Evolutionary conservation across 2,797 vertebrate species (phyloP).

Genomic region (Lagocephalus sceleratus): DNA sequence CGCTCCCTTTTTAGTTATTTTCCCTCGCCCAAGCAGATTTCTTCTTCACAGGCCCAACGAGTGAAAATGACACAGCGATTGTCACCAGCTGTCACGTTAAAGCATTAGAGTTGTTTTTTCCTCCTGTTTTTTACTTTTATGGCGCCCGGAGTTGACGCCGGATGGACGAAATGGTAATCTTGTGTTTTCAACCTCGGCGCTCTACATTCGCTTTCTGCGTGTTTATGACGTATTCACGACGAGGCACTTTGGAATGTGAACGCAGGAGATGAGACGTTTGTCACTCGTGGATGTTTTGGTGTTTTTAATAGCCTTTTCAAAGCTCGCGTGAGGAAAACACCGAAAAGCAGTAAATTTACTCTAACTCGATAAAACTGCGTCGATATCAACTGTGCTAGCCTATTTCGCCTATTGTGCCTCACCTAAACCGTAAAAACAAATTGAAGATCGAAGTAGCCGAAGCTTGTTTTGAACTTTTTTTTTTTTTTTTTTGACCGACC

Average conservation of each 20-base stretch:
- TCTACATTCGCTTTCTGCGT: too few relatives aligned
- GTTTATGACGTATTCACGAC: slow-evolving; percentile 8
- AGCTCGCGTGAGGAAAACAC: too few relatives aligned
- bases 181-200: too few relatives aligned
- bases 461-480: background rate
- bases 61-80: slow-evolving; percentile 51
- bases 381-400: too few relatives aligned
- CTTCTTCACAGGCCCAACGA: slow-evolving; percentile 6
- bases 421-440: background rate
- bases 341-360: too few relatives aligned
- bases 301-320: slow-evolving; percentile 8
- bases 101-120: slow-evolving; percentile 40
- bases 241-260: slow-evolving; percentile 75
- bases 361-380: too few relatives aligned
- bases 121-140: background rate
- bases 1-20: slow-evolving; percentile 16
- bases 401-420: background rate
- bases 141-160: slow-evolving; percentile 4
- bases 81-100: slow-evolving; percentile 67
- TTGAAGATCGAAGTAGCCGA: too few relatives aligned
- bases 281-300: background rate
- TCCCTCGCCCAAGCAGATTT: slow-evolving; percentile 7
- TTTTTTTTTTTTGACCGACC: too few relatives aligned
- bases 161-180: background rate
- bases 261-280: slow-evolving; percentile 21